phyloP scores from a whole-genome alignment of 2,113 vertebrate species.

The Polyodon spathula region DNA sequence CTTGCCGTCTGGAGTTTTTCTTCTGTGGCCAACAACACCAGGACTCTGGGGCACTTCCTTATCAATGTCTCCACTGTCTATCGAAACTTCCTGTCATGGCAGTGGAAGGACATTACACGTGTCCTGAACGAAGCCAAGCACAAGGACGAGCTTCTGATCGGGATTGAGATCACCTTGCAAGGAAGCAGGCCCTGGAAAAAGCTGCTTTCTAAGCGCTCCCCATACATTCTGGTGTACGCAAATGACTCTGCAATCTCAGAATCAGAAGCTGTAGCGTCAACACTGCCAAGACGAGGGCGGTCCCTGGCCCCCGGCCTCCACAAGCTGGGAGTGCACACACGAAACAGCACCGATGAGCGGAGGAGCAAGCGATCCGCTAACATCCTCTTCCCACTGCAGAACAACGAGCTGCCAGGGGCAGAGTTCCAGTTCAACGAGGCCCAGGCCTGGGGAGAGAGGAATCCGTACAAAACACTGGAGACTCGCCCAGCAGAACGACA shows the following conservation, averaged over 20 bases:
- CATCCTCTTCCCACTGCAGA: conserved; percentile 72
- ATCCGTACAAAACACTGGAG: conserved; percentile 64
- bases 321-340: conserved; percentile 30
- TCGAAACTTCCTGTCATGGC: conserved; percentile 66
- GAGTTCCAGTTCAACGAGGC: conserved; percentile 67
- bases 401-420: conserved; percentile 83
- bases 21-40: conserved; percentile 46
- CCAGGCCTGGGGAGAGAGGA: conserved; percentile 60
- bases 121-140: conserved; percentile 66
- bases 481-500: conserved; percentile 60
- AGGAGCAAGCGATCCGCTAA: conserved; percentile 58
- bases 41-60: conserved; percentile 58
- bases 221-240: conserved; percentile 89
- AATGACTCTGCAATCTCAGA: conserved; percentile 88
- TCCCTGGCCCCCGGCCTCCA: conserved; percentile 37
- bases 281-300: conserved; percentile 55
- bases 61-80: conserved; percentile 39
- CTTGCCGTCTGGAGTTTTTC: conserved; percentile 71
- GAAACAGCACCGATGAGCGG: conserved; percentile 31
- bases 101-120: conserved; percentile 79
- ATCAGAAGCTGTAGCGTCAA: conserved; percentile 73
- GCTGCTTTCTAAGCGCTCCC: conserved; percentile 49
- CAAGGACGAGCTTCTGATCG: conserved; percentile 63
- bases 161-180: conserved; percentile 59
- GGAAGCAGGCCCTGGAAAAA: conserved; percentile 46